Conservation (phyloP, 2,888 invertebrate genomes). For the Harpalus rubripes region DNA sequence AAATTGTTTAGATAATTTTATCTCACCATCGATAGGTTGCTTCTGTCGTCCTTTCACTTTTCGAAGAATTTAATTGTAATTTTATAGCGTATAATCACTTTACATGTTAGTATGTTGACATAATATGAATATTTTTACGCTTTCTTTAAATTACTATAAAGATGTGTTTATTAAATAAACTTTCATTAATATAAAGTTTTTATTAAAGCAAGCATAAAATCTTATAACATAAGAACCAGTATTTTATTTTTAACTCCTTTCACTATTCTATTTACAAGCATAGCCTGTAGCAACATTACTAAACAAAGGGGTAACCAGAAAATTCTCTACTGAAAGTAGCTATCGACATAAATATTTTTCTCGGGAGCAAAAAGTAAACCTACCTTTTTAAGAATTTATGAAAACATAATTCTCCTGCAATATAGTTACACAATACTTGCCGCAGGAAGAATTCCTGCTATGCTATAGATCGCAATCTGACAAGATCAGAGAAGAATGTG, state of each 20-base stretch:
- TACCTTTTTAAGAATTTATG: constrained; percentile 36
- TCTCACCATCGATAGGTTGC: constrained; percentile 20
- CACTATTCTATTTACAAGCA: constrained; percentile 28
- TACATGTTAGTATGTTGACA: neutral
- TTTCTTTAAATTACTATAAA: constrained; percentile 23
- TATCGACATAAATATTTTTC: constrained; percentile 1
- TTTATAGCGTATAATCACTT: constrained; percentile 17
- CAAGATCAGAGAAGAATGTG: constrained; percentile 14
- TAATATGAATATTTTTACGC: neutral
- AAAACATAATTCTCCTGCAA: constrained; percentile 14
- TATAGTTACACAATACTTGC: constrained; percentile 12
- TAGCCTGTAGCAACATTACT: neutral
- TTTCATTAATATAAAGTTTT: constrained; percentile 13
- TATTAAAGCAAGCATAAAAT: constrained; percentile 25
- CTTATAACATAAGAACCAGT: constrained; percentile 6
- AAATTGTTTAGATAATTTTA: constrained; percentile 23
- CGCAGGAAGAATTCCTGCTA: constrained; percentile 26
- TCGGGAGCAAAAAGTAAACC: constrained; percentile 25
- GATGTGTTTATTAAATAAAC: constrained; percentile 22
- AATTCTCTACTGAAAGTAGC: constrained; percentile 13
- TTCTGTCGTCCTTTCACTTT: constrained; percentile 18
- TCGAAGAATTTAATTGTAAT: constrained; percentile 14
- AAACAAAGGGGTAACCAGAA: constrained; percentile 28
- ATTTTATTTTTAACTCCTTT: constrained; percentile 24
- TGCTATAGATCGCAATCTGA: constrained; percentile 17